Evolutionary conservation across 1,140 invertebrate species (phyloP), one percentile per base, ranked within the genome.

Genomic region (Dendroctonus ponderosae): DNA sequence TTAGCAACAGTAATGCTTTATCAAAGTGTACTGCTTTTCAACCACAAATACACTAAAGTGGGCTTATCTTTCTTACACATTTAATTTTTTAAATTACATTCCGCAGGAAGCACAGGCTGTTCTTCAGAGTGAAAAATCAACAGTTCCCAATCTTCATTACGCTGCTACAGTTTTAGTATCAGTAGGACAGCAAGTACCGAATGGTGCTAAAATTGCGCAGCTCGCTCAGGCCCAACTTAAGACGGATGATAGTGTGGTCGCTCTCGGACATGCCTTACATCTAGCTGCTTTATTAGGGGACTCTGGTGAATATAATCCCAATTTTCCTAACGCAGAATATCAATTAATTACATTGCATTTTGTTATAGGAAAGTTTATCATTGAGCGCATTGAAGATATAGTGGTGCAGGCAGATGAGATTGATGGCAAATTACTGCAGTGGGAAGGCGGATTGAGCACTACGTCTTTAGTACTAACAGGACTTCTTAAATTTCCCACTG

Each of bases 331-430:
- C 44, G 11, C 7, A 61, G 7, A 46, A 12, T 44, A 3, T 56
- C 9, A 15, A 46, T 0, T 15, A 43, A 59, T 59, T 3, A 59
- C 12, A 40, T 41, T 26, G 2, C 7, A 59, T 14, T 12, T 46
- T 50, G 14, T 61, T 48, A 14, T 40, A 65, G 62, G 65, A 11
- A 86, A 87, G 72, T 90, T 91, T 80, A 89, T 89, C 42, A 85
- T 87, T 62, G 87, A 92, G 62, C 85, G 90, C 52, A 89, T 97
- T 52, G 93, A 96, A 82, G 94, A 97, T 81, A 88, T 92, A 48
- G 83, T 97, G 70, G 89, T 93, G 9, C 94, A 97, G 78, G 95
- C 95, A 41, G 96, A 99, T 84, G 95, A 98, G 85, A 89, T 96
- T 26, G 91, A 97, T 82, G 89, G 90, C 7, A 87, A 87, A 74